Percentiles rank a stretch among this genome's conserved stretches.
Conservation (phyloP, 2,113 vertebrate species). For the Pagrus major region DNA sequence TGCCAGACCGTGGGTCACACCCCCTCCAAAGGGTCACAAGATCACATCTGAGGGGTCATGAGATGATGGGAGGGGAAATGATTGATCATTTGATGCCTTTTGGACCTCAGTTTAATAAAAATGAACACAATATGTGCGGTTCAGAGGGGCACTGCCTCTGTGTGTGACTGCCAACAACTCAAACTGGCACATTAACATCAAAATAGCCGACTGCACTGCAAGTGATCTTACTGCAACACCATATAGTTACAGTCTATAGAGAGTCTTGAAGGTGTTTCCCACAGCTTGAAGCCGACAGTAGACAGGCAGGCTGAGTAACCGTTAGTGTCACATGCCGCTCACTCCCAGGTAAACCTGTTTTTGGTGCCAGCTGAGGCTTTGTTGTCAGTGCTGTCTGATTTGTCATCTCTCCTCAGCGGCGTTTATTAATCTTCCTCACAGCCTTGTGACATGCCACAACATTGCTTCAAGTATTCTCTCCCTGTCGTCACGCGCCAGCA, state of each 20-base stretch:
- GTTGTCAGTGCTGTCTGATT: neutral
- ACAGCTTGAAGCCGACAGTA: neutral
- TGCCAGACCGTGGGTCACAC: neutral
- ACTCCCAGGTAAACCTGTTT: conserved; percentile 59
- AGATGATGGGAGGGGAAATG: neutral
- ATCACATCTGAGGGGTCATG: neutral
- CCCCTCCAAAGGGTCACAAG: neutral
- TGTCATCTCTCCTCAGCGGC: neutral
- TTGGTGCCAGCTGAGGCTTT: neutral
- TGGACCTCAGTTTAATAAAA: too few relatives aligned
- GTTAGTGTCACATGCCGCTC: conserved; percentile 47
- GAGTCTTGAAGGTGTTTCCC: neutral
- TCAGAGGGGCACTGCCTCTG: neutral
- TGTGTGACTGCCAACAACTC: neutral
- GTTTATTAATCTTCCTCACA: conserved; percentile 5
- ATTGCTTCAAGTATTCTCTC: neutral
- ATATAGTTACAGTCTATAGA: neutral
- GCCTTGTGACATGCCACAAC: conserved; percentile 29
- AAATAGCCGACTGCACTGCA: too few relatives aligned
- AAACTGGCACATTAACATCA: too few relatives aligned
- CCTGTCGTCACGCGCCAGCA: neutral
- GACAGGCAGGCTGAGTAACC: conserved; percentile 4
- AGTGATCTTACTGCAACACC: neutral
- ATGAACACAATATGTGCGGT: neutral
- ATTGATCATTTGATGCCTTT: neutral